Conservation (phyloP, 2,113 vertebrate species). For the chimpanzee (Pan troglodytes) region NHGRI_mPanTro3-v2.1_pri NC_086015.1:111189001-111189500, state of each 20-base stretch:
- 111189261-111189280: background rate
- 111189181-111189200: background rate
- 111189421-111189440: background rate
- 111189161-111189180: too few relatives aligned
- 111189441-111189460: background rate
- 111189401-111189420: background rate
- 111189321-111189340: constrained; percentile 33
- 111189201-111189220: background rate
- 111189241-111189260: background rate
- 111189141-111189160: too few relatives aligned
- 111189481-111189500: background rate
- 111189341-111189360: background rate
- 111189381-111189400: background rate
- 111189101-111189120: too few relatives aligned
- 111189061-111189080: too few relatives aligned
- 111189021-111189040: too few relatives aligned
- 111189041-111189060: too few relatives aligned
- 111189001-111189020: too few relatives aligned
- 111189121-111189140: too few relatives aligned
- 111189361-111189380: background rate
- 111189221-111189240: background rate
- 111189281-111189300: background rate
- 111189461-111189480: constrained; percentile 19
- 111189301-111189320: constrained; percentile 39
- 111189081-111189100: too few relatives aligned